Conservation (phyloP, 2,113 vertebrate species). For the Gyps fulvus region DNA sequence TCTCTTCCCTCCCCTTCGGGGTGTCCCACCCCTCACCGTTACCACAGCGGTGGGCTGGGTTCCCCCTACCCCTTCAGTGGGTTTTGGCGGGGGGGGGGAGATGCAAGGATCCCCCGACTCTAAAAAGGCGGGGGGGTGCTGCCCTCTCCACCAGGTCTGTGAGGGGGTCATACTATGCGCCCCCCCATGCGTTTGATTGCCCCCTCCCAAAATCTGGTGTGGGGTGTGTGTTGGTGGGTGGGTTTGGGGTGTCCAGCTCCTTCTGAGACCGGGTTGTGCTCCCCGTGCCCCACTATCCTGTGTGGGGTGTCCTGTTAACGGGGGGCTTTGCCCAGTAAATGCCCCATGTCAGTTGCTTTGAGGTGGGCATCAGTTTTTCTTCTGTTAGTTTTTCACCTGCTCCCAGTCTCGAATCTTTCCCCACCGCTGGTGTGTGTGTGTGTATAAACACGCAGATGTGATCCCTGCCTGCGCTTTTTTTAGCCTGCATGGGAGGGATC, state of each 20-base stretch:
- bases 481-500: neutral
- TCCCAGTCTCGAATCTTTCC: neutral
- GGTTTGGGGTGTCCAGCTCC: no score
- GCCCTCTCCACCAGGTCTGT: neutral
- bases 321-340: neutral
- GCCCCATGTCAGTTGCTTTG: fast-evolving
- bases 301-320: fast-evolving
- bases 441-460: neutral
- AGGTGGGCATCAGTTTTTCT: neutral
- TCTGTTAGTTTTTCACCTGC: neutral
- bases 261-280: fast-evolving
- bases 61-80: fast-evolving
- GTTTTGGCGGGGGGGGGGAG: neutral
- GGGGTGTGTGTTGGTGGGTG: neutral
- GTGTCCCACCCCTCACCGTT: neutral
- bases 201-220: fast-evolving
- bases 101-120: fast-evolving
- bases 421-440: neutral
- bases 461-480: neutral
- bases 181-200: neutral
- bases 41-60: neutral
- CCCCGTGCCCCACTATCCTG: fast-evolving
- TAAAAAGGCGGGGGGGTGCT: neutral
- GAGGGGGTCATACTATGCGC: neutral
- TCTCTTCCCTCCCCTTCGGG: neutral